Conservation (phyloP, 2,888 invertebrate species). For the Epistrophe grossulariae region DNA sequence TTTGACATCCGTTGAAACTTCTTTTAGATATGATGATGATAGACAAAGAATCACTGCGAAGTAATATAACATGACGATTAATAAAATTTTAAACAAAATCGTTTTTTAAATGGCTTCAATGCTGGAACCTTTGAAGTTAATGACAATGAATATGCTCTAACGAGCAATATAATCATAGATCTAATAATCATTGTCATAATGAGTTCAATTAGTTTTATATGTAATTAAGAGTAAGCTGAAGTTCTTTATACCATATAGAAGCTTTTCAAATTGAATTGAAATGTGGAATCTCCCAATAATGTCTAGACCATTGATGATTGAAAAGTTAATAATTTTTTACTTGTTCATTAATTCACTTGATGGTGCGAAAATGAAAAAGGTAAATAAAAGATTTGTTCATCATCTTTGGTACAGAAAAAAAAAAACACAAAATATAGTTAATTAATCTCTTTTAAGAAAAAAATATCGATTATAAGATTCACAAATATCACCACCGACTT, state of each 20-base stretch:
- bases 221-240: too few relatives aligned
- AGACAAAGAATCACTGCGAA: background rate
- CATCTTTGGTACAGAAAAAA: too few relatives aligned
- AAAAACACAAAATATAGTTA: background rate
- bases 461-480: background rate
- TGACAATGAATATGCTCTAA: background rate
- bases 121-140: background rate
- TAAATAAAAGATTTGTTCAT: background rate
- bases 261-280: too few relatives aligned
- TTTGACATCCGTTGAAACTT: slow-evolving; percentile 10
- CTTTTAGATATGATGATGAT: background rate
- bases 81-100: background rate
- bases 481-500: background rate
- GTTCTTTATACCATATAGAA: too few relatives aligned
- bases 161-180: background rate
- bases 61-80: background rate
- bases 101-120: slow-evolving; percentile 1
- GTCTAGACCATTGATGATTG: slow-evolving; percentile 1
- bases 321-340: slow-evolving; percentile 13
- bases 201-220: background rate
- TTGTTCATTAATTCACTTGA: background rate
- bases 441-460: slow-evolving; percentile 1
- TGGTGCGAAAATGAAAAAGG: background rate
- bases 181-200: background rate
- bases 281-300: background rate